Evolutionary conservation across 2,888 invertebrate genomes (phyloP).

Genomic region (Tethea ocularis): DNA sequence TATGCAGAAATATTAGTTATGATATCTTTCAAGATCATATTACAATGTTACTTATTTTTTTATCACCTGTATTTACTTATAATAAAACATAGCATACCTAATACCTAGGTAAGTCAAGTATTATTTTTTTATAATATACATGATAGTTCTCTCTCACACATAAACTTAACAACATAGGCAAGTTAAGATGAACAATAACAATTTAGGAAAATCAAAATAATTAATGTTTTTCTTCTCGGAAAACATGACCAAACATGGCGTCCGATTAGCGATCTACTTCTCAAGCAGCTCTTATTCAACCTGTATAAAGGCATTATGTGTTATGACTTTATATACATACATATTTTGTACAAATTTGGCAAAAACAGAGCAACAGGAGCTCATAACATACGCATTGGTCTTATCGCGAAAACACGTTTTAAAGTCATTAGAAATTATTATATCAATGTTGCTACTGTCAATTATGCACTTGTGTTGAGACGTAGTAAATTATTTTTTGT

Average conservation of each 20-base stretch:
- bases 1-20: no score
- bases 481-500: conserved; percentile 26
- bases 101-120: not conserved
- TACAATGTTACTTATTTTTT: no score
- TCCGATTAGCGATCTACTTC: conserved; percentile 6
- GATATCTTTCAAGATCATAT: no score
- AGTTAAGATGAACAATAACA: conserved; percentile 7
- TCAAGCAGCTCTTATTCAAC: not conserved
- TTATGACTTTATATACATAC: not conserved
- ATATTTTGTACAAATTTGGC: conserved; percentile 9
- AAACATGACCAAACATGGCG: conserved; percentile 6
- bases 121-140: not conserved
- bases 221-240: conserved; percentile 6
- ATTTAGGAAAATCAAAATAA: conserved; percentile 7
- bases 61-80: no score
- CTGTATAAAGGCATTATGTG: conserved; percentile 1
- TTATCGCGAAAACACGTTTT: conserved; percentile 12
- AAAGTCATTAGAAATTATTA: conserved; percentile 9
- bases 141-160: not conserved
- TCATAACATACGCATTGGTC: not conserved
- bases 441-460: conserved; percentile 1
- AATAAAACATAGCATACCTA: no score
- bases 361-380: not conserved
- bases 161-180: not conserved
- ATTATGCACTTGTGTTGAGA: conserved; percentile 4